Percentiles rank a stretch among this genome's conserved stretches.
Evolutionary conservation across 2,888 invertebrate species (phyloP).

Genomic region (Amphimallon solstitiale): DNA sequence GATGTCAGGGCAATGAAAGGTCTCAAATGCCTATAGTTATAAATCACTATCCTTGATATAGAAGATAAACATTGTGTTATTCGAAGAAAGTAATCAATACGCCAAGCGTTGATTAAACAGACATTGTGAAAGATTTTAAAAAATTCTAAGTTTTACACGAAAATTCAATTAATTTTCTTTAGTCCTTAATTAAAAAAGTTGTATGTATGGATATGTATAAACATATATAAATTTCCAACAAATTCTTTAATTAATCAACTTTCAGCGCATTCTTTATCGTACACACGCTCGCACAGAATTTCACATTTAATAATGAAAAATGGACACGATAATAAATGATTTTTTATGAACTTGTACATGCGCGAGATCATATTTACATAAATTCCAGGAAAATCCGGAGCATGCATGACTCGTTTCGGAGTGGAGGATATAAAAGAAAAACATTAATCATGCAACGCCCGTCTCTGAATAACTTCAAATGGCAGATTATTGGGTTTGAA

Average conservation of each 20-base stretch:
- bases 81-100: too few relatives aligned
- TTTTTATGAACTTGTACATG: constrained; percentile 16
- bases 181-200: too few relatives aligned
- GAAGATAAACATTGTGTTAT: too few relatives aligned
- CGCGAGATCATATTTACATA: constrained; percentile 16
- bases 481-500: constrained; percentile 13
- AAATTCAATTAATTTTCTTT: too few relatives aligned
- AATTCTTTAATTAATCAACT: constrained; percentile 14
- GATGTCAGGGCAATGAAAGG: too few relatives aligned
- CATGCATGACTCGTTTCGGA: background rate
- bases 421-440: constrained; percentile 19
- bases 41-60: too few relatives aligned
- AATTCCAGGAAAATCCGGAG: constrained; percentile 9
- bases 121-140: too few relatives aligned
- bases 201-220: too few relatives aligned
- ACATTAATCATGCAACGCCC: constrained; percentile 18
- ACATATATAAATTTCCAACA: too few relatives aligned
- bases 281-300: background rate
- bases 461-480: constrained; percentile 17
- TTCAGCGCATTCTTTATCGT: background rate
- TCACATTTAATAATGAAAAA: constrained; percentile 12
- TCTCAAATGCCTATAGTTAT: too few relatives aligned
- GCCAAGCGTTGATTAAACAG: too few relatives aligned
- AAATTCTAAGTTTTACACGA: too few relatives aligned
- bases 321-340: constrained; percentile 16